Evolutionary conservation across 2,113 vertebrate genomes (phyloP), one percentile per base, ranked within the genome.

Genomic region (Isichthys henryi): DNA sequence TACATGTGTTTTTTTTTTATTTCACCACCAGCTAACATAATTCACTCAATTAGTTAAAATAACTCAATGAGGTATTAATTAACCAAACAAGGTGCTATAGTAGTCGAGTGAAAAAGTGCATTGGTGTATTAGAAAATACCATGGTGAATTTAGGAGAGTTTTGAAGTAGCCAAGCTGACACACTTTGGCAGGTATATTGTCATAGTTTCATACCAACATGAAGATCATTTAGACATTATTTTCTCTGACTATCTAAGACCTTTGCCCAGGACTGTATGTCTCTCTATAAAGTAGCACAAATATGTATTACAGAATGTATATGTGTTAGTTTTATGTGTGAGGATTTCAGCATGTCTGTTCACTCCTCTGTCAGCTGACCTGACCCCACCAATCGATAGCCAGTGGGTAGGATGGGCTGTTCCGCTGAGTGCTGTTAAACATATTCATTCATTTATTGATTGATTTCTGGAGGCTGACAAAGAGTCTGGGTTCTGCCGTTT

Each of bases 401-500:
- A 50, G 52, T 31, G 88, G 89, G 91, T 62, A 83, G 91, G 91
- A 93, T 93, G 92, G 93, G 89, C 90, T 48, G 89, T 58, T 88
- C 48, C 89, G 89, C 86, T 88, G 74, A 90, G 50, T 83, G 90
- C 93, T 92, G 92, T 93, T 91, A 93, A 90, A 95, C 93, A 90
- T 94, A 94, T 96, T 94, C 93, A 96, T 95, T 94, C 48, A 92
- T 94, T 90, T 95, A 95, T 95, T 94, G 94, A 95, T 94, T 90
- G 88, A 5, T 89, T 91, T 88, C 89, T 74, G 89, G 85, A 90
- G 70, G 89, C 49, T 49, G 92, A 91, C 87, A 93, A 93, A 91
- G 89, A 90, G 87, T 39, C 82, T 88, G 23, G 89, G 49, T 50
- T 31, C 11, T 70, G 31, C 74, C 89, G 66, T 13, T 35, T 48